Evolutionary conservation across 2,797 vertebrate species (phyloP).

Genomic region (Perodicticus potto): DNA sequence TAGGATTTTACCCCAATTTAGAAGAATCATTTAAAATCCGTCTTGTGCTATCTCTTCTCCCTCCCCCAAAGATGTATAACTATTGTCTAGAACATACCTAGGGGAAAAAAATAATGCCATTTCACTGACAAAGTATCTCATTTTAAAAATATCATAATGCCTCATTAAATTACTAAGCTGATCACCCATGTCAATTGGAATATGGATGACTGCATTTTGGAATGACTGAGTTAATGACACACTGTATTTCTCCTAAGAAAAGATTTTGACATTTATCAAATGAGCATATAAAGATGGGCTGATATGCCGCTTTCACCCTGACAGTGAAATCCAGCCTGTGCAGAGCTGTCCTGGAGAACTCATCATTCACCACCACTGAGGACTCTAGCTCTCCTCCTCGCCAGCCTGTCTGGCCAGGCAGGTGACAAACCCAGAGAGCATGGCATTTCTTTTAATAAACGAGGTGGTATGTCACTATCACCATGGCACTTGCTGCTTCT

Average conservation of each 20-base stretch:
- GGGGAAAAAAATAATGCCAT: not conserved
- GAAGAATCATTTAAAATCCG: constrained; percentile 42
- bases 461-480: constrained; percentile 73
- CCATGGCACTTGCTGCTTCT: constrained; percentile 57
- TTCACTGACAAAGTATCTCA: not conserved
- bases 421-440: constrained; percentile 18
- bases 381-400: not conserved
- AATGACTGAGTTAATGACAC: constrained; percentile 35
- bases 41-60: not conserved
- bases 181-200: constrained; percentile 17
- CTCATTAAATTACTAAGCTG: constrained; percentile 58
- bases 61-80: not conserved
- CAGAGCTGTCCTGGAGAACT: not conserved
- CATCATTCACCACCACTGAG: not conserved
- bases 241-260: constrained; percentile 55
- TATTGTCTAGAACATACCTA: not conserved
- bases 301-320: not conserved
- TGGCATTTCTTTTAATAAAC: constrained; percentile 72
- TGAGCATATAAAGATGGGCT: constrained; percentile 20
- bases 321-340: not conserved
- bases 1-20: not conserved
- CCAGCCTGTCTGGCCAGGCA: constrained; percentile 39
- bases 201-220: constrained; percentile 1
- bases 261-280: constrained; percentile 63
- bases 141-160: constrained; percentile 41